These are phyloP conservation scores for Laupala kohalensis DNA, from an alignment of 1,140 invertebrate genomes.

Conservation along the genomic window DNA sequence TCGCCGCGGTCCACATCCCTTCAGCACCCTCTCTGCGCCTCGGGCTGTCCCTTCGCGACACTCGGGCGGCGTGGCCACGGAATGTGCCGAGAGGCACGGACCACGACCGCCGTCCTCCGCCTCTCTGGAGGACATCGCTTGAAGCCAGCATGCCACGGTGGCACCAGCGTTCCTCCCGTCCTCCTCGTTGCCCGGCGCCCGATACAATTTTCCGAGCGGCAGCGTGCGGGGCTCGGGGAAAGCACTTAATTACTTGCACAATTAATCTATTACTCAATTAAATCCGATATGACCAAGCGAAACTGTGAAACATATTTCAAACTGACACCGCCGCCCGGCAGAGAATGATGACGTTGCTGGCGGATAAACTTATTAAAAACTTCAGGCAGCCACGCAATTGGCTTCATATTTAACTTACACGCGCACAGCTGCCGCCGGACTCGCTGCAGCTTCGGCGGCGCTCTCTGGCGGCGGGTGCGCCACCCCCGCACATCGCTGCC, in stretches of 20 bases:
- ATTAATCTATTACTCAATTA: not conserved
- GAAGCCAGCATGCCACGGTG: no score
- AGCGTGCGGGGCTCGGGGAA: not conserved
- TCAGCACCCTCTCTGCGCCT: not conserved
- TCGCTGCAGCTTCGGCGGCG: not conserved
- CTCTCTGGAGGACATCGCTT: no score
- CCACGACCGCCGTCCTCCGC: no score
- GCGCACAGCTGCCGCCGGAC: not conserved
- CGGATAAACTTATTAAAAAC: not conserved
- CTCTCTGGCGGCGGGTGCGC: no score
- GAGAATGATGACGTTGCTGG: not conserved
- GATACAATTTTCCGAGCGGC: not conserved
- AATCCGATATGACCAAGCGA: not conserved
- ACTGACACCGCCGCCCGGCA: not conserved
- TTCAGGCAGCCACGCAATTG: not conserved
- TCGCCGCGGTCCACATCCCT: not conserved
- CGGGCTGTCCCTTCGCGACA: no score
- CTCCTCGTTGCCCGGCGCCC: not conserved
- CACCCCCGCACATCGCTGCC: no score
- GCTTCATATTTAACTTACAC: not conserved
- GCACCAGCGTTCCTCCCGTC: no score
- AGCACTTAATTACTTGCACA: not conserved
- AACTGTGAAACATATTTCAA: not conserved
- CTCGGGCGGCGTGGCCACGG: not conserved
- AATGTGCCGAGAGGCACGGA: not conserved